These are phyloP conservation scores for Mellilla xanthometata DNA, from an alignment of 2,888 invertebrate genomes.

Conservation along the genomic window DNA sequence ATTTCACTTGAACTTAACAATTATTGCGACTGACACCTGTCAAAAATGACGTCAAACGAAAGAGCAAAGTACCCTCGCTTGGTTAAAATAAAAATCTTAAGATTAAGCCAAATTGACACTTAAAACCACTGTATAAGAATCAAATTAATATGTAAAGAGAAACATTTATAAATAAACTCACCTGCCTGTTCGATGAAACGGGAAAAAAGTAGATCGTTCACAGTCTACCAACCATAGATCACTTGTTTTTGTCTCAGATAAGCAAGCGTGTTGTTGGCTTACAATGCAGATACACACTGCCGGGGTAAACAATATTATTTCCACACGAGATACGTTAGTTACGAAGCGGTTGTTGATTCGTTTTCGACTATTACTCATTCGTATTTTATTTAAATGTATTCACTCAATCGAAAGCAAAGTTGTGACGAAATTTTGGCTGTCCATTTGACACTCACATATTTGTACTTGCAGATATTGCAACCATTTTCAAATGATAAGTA, in stretches of 20 bases:
- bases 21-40: too few species aligned
- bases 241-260: conserved; percentile 13
- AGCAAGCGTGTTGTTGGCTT: conserved; percentile 24
- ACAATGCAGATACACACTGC: conserved; percentile 25
- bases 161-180: conserved; percentile 6
- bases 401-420: conserved; percentile 14
- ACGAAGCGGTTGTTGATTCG: not conserved
- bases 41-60: too few species aligned
- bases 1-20: too few species aligned
- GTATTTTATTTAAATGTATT: not conserved
- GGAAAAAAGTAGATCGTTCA: conserved; percentile 17
- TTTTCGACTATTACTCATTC: too few species aligned
- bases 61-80: too few species aligned
- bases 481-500: too few species aligned
- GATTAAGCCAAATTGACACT: not conserved
- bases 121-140: not conserved
- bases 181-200: conserved; percentile 14
- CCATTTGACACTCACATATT: not conserved
- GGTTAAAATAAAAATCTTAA: too few species aligned
- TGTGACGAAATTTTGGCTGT: conserved; percentile 15
- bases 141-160: not conserved
- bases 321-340: conserved; percentile 15
- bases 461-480: not conserved
- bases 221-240: conserved; percentile 16
- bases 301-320: conserved; percentile 24